Evolutionary conservation across 2,888 invertebrate species (phyloP).

Genomic region (Ceraclea dissimilis): DNA sequence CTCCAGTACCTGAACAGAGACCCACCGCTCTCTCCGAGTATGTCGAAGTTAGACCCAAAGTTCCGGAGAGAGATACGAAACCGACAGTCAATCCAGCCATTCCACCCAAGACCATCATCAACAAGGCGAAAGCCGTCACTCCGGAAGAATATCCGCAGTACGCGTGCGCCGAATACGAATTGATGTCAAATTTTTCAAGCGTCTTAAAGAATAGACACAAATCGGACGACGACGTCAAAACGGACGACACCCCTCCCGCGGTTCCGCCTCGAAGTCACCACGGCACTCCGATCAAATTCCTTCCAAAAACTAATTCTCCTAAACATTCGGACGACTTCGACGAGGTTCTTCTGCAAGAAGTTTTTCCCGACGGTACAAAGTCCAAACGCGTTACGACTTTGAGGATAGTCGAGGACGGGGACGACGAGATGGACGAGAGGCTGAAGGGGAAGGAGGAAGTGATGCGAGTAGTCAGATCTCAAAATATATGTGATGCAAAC

Average conservation of each 20-base stretch:
- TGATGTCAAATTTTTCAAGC: constrained; percentile 42
- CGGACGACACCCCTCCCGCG: constrained; percentile 33
- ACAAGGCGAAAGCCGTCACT: constrained; percentile 28
- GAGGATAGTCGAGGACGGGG: constrained; percentile 15
- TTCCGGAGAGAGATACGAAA: constrained; percentile 33
- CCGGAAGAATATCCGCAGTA: constrained; percentile 28
- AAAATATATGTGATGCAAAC: constrained; percentile 14
- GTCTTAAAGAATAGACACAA: constrained; percentile 29
- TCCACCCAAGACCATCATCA: background rate
- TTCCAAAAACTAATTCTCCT: background rate
- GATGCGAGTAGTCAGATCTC: constrained; percentile 19
- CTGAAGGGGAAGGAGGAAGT: constrained; percentile 1
- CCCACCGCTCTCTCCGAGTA: constrained; percentile 29
- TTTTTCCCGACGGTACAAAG: too few relatives aligned
- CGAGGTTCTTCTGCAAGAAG: constrained; percentile 25
- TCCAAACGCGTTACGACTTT: constrained; percentile 4
- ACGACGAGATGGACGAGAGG: constrained; percentile 9
- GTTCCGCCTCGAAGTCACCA: constrained; percentile 34
- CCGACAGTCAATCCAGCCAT: constrained; percentile 9
- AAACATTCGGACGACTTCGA: background rate
- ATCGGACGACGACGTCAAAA: background rate
- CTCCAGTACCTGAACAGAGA: constrained; percentile 6
- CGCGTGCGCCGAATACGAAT: constrained; percentile 41
- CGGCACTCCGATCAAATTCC: constrained; percentile 5
- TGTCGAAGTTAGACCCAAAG: constrained; percentile 34